Evolutionary conservation across 2,113 vertebrate species (phyloP).

Genomic region (Passerina amoena): DNA sequence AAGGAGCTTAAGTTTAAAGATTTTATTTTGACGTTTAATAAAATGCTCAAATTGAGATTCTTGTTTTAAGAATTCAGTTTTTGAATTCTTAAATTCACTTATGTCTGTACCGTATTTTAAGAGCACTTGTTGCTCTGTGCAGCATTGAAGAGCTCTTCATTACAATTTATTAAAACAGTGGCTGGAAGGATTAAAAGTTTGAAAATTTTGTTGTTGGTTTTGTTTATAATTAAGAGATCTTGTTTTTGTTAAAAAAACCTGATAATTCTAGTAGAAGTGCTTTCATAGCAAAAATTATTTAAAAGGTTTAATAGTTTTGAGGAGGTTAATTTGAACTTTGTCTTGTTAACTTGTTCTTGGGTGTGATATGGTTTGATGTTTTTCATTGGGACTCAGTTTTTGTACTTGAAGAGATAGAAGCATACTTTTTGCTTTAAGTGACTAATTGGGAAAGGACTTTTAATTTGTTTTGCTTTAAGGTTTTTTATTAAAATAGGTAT

Average conservation of each 20-base stretch:
- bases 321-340: neutral
- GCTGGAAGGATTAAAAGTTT: neutral
- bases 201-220: neutral
- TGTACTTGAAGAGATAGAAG: neutral
- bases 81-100: neutral
- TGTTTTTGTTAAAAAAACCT: neutral
- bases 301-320: neutral
- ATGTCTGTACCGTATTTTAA: neutral
- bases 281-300: neutral
- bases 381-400: neutral
- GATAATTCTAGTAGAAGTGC: neutral
- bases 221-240: neutral
- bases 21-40: neutral
- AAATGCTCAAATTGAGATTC: neutral
- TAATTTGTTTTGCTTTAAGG: neutral
- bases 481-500: neutral
- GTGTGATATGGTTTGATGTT: neutral
- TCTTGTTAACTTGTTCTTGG: neutral
- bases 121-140: neutral
- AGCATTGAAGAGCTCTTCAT: neutral
- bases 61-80: neutral
- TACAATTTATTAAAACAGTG: neutral
- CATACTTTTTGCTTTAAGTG: neutral
- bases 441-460: neutral
- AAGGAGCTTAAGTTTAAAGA: neutral